These are phyloP conservation scores for Brachyptera risi DNA, from an alignment of 2,888 invertebrate genomes.

Conservation along the genomic window DNA sequence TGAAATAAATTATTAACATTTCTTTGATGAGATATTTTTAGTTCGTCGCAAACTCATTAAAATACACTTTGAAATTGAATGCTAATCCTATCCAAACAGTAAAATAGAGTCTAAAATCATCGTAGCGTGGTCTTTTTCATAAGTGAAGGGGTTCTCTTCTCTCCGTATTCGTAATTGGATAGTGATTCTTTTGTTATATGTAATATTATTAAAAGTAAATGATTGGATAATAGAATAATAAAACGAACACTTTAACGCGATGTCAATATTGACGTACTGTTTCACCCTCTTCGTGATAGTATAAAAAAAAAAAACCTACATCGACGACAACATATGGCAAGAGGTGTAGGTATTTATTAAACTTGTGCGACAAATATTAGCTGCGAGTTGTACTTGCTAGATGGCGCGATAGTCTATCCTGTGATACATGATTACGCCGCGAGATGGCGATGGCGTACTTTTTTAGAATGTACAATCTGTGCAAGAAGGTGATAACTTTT, in stretches of 20 bases:
- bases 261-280: background rate
- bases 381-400: background rate
- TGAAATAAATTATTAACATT: constrained; percentile 2
- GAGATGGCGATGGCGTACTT: background rate
- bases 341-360: background rate
- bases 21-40: background rate
- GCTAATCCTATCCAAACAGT: constrained; percentile 18
- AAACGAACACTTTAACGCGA: too few relatives aligned
- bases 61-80: constrained; percentile 6
- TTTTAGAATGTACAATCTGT: background rate
- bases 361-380: background rate
- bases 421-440: background rate
- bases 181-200: constrained; percentile 18
- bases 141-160: too few relatives aligned
- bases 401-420: background rate
- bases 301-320: too few relatives aligned
- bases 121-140: background rate
- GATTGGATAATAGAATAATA: too few relatives aligned
- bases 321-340: too few relatives aligned
- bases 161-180: constrained; percentile 14
- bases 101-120: background rate
- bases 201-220: background rate
- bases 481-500: too few relatives aligned
- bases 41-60: constrained; percentile 4
- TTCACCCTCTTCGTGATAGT: too few relatives aligned